Conservation (phyloP, 2,797 vertebrate genomes). For the Hafferia zeledoni region DNA sequence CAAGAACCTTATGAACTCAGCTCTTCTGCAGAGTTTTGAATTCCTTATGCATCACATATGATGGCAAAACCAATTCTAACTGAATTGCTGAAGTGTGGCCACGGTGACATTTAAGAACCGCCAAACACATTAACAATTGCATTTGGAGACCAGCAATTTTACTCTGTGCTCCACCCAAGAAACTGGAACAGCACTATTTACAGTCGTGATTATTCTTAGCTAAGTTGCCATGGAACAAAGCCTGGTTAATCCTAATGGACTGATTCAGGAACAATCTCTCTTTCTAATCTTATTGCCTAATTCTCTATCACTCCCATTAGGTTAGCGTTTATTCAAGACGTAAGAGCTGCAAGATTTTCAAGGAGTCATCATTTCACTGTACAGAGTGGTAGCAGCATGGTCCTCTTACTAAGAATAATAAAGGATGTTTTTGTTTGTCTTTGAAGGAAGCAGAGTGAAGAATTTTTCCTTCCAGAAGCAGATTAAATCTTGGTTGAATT, state of each 20-base stretch:
- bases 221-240: slow-evolving; percentile 73
- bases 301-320: slow-evolving; percentile 26
- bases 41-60: background rate
- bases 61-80: background rate
- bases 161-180: slow-evolving; percentile 26
- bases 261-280: slow-evolving; percentile 57
- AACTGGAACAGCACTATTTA: slow-evolving; percentile 55
- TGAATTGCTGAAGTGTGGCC: background rate
- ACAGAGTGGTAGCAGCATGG: background rate
- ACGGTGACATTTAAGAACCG: background rate
- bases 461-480: slow-evolving; percentile 1
- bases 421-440: slow-evolving; percentile 21
- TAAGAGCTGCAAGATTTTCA: background rate
- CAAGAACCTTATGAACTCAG: background rate
- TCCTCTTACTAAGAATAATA: background rate
- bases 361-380: background rate
- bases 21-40: background rate
- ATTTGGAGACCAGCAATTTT: background rate
- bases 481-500: slow-evolving; percentile 2
- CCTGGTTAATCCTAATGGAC: slow-evolving; percentile 62
- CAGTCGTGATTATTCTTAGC: slow-evolving; percentile 66
- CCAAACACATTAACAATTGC: slow-evolving; percentile 6
- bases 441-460: background rate
- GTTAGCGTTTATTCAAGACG: background rate
- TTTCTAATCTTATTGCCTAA: slow-evolving; percentile 63